Evolutionary conservation across 2,888 invertebrate species (phyloP), one percentile per base, ranked within the genome.

Genomic region (Acronicta alni): DNA sequence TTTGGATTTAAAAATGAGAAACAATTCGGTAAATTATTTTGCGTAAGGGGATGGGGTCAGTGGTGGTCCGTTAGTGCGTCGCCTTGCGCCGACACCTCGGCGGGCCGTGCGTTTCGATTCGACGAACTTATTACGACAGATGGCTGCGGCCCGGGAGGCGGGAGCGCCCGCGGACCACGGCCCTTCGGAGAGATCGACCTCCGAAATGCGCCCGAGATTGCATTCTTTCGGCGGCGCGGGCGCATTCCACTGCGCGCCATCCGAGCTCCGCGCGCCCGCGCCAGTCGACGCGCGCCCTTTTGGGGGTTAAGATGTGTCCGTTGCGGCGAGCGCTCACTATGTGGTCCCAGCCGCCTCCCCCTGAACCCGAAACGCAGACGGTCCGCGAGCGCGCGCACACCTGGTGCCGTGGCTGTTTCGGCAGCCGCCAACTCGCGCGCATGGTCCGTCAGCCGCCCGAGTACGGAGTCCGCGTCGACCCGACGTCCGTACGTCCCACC

Each of bases 161-260:
- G 91, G 92, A 88, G 90, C 89, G 89, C 87, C 85, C 85, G 84
- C 85, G 86, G 88, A 85, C 86, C 89, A 85, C 87, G 90, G 90
- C 89, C 89, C 92, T 89, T 86, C 85, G 90, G 92, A 92, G 93
- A 93, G 94, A 93, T 93, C 93, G 93, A 92, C 92, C 93, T 93
- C 94, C 94, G 94, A 94, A 94, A 93, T 91, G 93, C 94, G 93
- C 91, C 94, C 93, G 94, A 93, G 94, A 94, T 94, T 93, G 93
- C 94, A 94, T 94, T 94, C 94, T 94, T 94, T 94, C 93, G 94
- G 93, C 92, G 88, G 92, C 87, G 90, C 93, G 93, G 93, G 94
- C 93, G 88, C 94, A 94, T 94, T 94, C 95, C 94, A 86, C 89
- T 81, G 92, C 90, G 89, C 92, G 90, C 90, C 90, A 90, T 90